Evolutionary conservation across 2,113 vertebrate species (phyloP).

Genomic region (Siniperca chuatsi): DNA sequence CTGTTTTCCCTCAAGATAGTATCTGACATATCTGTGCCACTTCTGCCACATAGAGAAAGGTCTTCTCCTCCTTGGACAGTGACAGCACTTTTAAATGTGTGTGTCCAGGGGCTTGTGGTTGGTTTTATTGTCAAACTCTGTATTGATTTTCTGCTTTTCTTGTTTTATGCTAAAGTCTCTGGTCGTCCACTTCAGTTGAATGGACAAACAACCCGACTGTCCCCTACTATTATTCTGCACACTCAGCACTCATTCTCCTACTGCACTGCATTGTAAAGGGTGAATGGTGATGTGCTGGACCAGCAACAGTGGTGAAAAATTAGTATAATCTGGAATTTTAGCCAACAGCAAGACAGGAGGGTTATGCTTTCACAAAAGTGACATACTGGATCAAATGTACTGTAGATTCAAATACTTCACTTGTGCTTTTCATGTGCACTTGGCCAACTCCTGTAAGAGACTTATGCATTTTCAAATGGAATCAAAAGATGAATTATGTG

Average conservation of each 20-base stretch:
- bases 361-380: background rate
- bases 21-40: background rate
- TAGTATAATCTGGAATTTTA: background rate
- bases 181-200: slow-evolving; percentile 34
- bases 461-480: background rate
- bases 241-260: background rate
- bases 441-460: background rate
- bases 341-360: background rate
- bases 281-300: slow-evolving; percentile 13
- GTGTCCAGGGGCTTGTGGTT: slow-evolving; percentile 14
- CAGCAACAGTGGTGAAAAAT: background rate
- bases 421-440: background rate
- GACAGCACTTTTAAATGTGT: background rate
- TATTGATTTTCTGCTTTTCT: slow-evolving; percentile 45
- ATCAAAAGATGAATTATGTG: background rate
- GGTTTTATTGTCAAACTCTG: slow-evolving; percentile 13
- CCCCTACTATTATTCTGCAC: slow-evolving; percentile 31
- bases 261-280: slow-evolving; percentile 25
- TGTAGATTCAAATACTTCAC: background rate
- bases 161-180: slow-evolving; percentile 31
- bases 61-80: background rate
- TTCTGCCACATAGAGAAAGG: background rate
- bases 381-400: background rate
- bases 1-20: background rate
- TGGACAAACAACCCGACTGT: slow-evolving; percentile 21